phyloP scores from a whole-genome alignment of 2,113 vertebrate genomes.

The Donacobius atricapilla region DNA sequence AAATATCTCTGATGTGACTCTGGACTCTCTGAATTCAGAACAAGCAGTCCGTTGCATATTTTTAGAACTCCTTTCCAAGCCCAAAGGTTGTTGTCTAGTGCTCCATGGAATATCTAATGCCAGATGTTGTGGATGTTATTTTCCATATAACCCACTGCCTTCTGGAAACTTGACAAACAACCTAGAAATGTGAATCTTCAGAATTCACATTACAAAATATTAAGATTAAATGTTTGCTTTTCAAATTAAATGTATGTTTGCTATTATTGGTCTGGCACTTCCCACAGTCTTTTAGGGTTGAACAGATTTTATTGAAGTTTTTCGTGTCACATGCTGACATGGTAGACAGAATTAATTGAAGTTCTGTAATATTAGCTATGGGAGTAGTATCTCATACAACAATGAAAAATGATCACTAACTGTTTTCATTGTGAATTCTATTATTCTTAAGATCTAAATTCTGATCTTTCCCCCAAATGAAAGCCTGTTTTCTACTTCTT shows the following conservation, averaged over 20 bases:
- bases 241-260: constrained; percentile 28
- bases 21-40: not conserved
- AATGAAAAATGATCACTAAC: not conserved
- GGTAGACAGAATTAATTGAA: not conserved
- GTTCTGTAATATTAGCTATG: not conserved
- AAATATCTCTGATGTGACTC: not conserved
- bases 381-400: not conserved
- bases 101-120: not conserved
- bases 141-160: not conserved
- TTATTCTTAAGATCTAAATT: not conserved
- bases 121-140: not conserved
- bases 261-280: not conserved
- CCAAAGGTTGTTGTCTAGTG: not conserved
- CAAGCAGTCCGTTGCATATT: not conserved
- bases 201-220: constrained; percentile 16
- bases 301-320: not conserved
- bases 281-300: not conserved
- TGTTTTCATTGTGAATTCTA: not conserved
- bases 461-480: not conserved
- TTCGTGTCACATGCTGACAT: not conserved
- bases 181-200: not conserved
- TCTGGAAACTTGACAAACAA: not conserved
- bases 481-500: not conserved
- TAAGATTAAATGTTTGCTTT: constrained; percentile 50
- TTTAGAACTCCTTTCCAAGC: not conserved